Evolutionary conservation across 2,113 vertebrate genomes (phyloP), one percentile per base, ranked within the genome.

Genomic region (Hyaena hyaena): DNA sequence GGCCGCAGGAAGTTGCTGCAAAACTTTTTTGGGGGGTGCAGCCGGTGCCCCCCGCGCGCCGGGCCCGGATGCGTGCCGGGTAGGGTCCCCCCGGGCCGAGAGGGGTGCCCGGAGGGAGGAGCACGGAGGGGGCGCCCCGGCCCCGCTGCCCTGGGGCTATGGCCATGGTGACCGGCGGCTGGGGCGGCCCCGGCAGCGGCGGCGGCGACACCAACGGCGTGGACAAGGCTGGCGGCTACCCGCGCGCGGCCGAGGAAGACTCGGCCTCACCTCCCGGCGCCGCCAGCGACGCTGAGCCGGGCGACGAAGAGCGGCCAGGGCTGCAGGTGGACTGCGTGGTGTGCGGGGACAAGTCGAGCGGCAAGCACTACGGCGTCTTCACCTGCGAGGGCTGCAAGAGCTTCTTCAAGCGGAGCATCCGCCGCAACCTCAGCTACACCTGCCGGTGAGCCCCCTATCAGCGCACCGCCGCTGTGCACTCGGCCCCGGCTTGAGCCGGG

Each of bases 311-410:
- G 7, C 99, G 99, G 96, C 99, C 99, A 90, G 99, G 99, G 66
- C 98, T 99, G 97, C 99, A 99, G 97, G 99, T 99, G 99, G 99
- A 99, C 98, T 99, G 99, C 90, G 99, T 99, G 97, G 99, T 99
- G 95, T 99, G 99, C 88, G 99, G 99, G 48, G 99, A 99, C 98
- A 99, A 99, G 97, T 99, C 99, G 95, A 99, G 99, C 77, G 99
- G 99, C 66, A 99, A 99, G 23, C 99, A 99, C 93, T 99, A 99
- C 97, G 99, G 99, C 0, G 99, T 99, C 69, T 99, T 99, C 98
- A 99, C 99, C 93, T 99, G 99, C 92, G 99, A 99, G 90, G 99
- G 99, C 88, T 99, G 99, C 99, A 99, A 99, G 98, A 99, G 99
- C 98, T 99, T 99, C 98, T 99, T 99, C 98, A 99, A 99, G 98